phyloP scores from a whole-genome alignment of 2,888 invertebrate genomes.

The Drosophila anomalata region DNA sequence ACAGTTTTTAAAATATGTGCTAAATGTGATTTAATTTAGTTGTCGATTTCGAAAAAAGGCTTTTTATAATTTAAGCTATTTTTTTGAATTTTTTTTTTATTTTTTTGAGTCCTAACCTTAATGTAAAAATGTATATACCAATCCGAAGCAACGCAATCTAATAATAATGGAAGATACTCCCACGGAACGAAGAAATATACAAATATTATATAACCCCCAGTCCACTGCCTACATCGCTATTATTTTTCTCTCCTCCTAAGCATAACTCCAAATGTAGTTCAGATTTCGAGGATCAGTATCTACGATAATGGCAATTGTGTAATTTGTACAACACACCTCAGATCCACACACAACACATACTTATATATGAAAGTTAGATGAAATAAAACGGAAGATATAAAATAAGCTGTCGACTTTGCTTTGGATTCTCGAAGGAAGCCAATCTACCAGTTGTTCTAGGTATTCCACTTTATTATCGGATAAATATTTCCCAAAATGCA shows the following conservation, averaged over 20 bases:
- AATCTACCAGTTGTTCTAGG: no score
- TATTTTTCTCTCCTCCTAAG: conserved; percentile 5
- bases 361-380: conserved; percentile 39
- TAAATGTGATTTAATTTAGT: conserved; percentile 75
- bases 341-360: conserved; percentile 23
- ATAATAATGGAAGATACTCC: not conserved
- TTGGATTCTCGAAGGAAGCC: no score
- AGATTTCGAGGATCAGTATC: not conserved
- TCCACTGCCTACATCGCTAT: conserved; percentile 22
- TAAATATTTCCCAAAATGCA: no score
- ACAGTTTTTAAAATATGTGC: conserved; percentile 55
- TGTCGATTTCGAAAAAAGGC: conserved; percentile 61
- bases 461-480: not conserved
- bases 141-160: conserved; percentile 13
- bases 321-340: conserved; percentile 10
- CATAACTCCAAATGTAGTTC: conserved; percentile 1
- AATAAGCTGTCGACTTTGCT: not conserved
- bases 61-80: conserved; percentile 67
- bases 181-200: conserved; percentile 6
- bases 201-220: conserved; percentile 3
- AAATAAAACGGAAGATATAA: conserved; percentile 39
- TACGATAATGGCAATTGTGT: conserved; percentile 24
- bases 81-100: conserved; percentile 24
- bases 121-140: conserved; percentile 25
- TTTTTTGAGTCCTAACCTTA: conserved; percentile 3